These are phyloP conservation scores for Grammomys dolichurus DNA, from an alignment of 2,113 vertebrate genomes.

Conservation along the genomic window DNA sequence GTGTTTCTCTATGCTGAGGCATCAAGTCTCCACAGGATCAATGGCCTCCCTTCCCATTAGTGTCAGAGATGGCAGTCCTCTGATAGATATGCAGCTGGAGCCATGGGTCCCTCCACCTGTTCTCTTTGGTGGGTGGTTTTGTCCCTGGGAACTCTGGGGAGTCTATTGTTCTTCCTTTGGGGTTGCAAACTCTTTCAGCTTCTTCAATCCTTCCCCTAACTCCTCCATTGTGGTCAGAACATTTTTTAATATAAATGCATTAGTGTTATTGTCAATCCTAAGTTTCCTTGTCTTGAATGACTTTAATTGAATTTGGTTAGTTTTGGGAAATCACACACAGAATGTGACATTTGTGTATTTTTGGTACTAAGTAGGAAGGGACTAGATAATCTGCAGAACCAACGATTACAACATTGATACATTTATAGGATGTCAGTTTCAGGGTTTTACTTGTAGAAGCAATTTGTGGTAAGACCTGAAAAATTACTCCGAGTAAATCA, in stretches of 20 bases:
- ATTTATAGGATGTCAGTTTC: conserved; percentile 1
- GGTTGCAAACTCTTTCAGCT: no score
- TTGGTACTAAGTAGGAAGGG: not conserved
- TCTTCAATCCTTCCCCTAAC: no score
- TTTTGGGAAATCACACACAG: not conserved
- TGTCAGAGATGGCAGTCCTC: no score
- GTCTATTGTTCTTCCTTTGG: no score
- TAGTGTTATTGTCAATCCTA: not conserved
- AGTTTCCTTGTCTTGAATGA: not conserved
- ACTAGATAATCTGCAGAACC: not conserved
- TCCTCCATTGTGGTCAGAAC: not conserved
- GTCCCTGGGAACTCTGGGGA: no score
- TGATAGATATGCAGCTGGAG: no score
- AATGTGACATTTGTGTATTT: not conserved
- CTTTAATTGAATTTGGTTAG: not conserved
- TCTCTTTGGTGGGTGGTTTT: no score
- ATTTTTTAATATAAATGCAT: not conserved
- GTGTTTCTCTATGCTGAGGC: no score
- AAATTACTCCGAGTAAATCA: conserved; percentile 31
- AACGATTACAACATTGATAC: not conserved
- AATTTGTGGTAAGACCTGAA: not conserved
- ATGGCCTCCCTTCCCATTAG: no score
- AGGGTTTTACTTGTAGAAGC: conserved; percentile 33
- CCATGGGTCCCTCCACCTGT: no score
- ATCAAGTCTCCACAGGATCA: no score